Base-by-base conservation (phyloP, 2,113 vertebrate species). In the Mohoua ochrocephala region DNA sequence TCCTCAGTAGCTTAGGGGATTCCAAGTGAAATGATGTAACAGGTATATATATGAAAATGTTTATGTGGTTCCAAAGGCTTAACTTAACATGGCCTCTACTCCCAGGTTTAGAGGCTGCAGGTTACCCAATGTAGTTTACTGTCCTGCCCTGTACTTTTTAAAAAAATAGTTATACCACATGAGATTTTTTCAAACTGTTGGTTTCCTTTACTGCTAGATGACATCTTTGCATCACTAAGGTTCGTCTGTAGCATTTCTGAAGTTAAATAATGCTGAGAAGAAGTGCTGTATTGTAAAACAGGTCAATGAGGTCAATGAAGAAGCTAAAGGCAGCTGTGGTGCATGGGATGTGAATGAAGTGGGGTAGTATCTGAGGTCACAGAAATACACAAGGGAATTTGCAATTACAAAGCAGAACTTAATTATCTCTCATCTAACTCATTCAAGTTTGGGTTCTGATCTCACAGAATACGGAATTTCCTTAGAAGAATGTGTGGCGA, bases 271-370 rank as follows among this genome's bases (percentile, higher is more conserved):
- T 77, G n/a, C 54, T 39, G 83, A 30, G 79, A 89, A 89, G 60
- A 94, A 93, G 42, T 18, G 27, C 37, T 83, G 28, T 47, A 20
- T 77, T 80, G 89, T 95, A 69, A 68, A 95, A 41, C 53, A 71
- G 78, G 87, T 93, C 77, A 63, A 1, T 42, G 77, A 74, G 89
- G 69, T 87, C 92, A 93, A 0, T 60, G 59, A 89, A 87, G 84
- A 85, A 94, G 70, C 63, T 63, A 70, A 73, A 90, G 53, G 59
- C 9, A 1, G 65, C 63, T 93, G 91, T 76, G 50, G 50, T 57
- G 19, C 37, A 50, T 88, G 42, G 57, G 71, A 69, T 95, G 70
- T 88, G 87, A 94, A 87, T 87, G 91, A 83, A 95, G 68, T 50
- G 37, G 92, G 19, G 2, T 54, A 33, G 59, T 76, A 85, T 69